These are phyloP conservation scores for Catajapyx aquilonaris DNA, from an alignment of 1,140 invertebrate species.

Conservation along the genomic window DNA sequence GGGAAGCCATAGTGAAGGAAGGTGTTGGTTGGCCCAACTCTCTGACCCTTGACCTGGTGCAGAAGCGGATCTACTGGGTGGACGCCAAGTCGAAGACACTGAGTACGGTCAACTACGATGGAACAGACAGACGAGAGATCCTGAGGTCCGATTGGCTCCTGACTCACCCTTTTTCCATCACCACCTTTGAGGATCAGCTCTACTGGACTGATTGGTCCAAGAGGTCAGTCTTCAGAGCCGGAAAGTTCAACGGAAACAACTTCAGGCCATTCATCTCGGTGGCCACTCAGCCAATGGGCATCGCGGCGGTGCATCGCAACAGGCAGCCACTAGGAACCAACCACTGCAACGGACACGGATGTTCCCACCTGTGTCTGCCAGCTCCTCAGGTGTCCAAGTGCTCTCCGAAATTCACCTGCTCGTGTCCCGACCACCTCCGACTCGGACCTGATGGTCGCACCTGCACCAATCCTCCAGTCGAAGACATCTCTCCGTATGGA, in stretches of 20 bases:
- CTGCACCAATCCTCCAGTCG: no score
- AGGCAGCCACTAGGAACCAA: conserved; percentile 24
- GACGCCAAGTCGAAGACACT: conserved; percentile 30
- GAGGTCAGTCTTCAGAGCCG: conserved; percentile 29
- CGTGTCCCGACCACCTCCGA: conserved; percentile 21
- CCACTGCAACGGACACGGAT: conserved; percentile 28
- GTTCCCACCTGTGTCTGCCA: conserved; percentile 27
- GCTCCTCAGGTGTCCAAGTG: conserved; percentile 15
- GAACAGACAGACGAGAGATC: conserved; percentile 22
- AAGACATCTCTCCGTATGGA: no score
- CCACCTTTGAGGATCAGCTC: conserved; percentile 26
- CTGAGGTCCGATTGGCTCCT: conserved; percentile 15
- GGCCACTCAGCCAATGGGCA: conserved; percentile 29
- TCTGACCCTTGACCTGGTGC: conserved; percentile 27
- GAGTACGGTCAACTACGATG: conserved; percentile 21
- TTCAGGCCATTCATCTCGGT: conserved; percentile 13
- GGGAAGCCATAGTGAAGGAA: conserved; percentile 27
- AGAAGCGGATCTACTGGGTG: conserved; percentile 31
- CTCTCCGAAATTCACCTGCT: conserved; percentile 11
- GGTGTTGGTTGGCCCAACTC: conserved; percentile 37
- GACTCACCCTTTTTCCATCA: conserved; percentile 28
- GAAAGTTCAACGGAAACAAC: conserved; percentile 29
- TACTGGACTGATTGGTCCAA: conserved; percentile 39
- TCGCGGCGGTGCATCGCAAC: conserved; percentile 26
- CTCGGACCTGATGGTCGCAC: conserved; percentile 19